phyloP scores from a whole-genome alignment of 2,888 invertebrate genomes.

The Amphiduros pacificus region DNA sequence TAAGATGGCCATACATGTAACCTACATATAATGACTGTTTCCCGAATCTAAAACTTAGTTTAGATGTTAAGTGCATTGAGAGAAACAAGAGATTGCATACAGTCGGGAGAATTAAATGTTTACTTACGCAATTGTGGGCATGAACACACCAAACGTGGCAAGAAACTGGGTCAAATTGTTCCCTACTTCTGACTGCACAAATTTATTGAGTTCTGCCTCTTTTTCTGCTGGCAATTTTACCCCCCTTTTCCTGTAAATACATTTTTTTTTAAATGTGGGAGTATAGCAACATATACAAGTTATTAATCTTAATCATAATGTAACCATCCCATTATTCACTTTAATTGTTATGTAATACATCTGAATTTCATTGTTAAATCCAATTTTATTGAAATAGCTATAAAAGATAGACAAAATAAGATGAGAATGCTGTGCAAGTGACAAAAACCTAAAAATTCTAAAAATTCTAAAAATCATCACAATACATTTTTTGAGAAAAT shows the following conservation, averaged over 20 bases:
- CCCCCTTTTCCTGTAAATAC: slow-evolving; percentile 7
- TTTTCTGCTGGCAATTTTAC: slow-evolving; percentile 6
- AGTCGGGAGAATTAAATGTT: neutral
- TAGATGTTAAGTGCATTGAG: no score
- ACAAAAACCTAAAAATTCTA: no score
- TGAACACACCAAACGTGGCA: slow-evolving; percentile 9
- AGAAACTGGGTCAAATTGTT: slow-evolving; percentile 11
- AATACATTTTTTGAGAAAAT: no score
- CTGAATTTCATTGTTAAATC: no score
- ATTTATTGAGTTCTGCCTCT: slow-evolving; percentile 9
- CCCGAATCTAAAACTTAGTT: no score
- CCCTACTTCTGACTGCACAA: neutral
- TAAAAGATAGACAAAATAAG: no score
- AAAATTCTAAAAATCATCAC: no score
- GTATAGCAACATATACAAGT: neutral
- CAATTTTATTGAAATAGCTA: no score
- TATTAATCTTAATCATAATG: neutral
- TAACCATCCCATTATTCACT: neutral
- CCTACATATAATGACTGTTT: no score
- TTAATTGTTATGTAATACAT: neutral
- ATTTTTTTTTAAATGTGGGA: neutral
- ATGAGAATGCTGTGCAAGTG: no score
- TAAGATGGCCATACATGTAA: no score
- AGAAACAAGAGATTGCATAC: neutral
- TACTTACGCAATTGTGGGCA: slow-evolving; percentile 18